Percentiles rank a stretch among this genome's conserved stretches.
Conservation (phyloP, 1,140 invertebrate genomes). For the Nilaparvata lugens region DNA sequence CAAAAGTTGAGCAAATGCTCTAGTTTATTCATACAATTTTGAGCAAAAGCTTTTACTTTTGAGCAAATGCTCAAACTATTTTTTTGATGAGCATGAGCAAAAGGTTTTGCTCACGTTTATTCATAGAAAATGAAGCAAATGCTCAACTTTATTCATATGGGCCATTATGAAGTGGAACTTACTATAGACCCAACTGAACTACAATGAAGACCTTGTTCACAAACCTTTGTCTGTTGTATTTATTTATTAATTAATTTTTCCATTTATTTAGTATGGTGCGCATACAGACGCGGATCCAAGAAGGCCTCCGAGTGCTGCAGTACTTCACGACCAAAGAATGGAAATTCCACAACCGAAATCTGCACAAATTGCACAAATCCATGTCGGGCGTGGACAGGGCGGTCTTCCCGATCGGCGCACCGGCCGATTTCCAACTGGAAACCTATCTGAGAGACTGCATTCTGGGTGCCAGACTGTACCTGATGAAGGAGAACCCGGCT, state of each 20-base stretch:
- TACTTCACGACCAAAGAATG: slow-evolving; percentile 89
- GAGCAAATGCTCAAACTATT: too few relatives aligned
- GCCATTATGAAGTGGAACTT: too few relatives aligned
- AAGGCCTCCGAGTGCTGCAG: slow-evolving; percentile 67
- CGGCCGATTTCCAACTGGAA: slow-evolving; percentile 44
- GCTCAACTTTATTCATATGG: too few relatives aligned
- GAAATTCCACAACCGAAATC: slow-evolving; percentile 65
- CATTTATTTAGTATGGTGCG: slow-evolving; percentile 58
- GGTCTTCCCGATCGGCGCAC: slow-evolving; percentile 53
- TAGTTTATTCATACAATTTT: too few relatives aligned
- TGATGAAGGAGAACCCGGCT: slow-evolving; percentile 49
- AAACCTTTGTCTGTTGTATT: too few relatives aligned
- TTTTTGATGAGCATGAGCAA: too few relatives aligned
- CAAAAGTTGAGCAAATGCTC: too few relatives aligned
- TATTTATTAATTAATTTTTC: slow-evolving; percentile 14
- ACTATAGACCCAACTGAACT: too few relatives aligned
- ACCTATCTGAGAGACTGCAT: slow-evolving; percentile 56
- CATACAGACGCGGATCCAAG: slow-evolving; percentile 59
- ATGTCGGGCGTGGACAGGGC: slow-evolving; percentile 54
- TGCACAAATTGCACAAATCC: slow-evolving; percentile 49
- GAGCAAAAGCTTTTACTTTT: too few relatives aligned
- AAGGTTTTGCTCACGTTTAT: too few relatives aligned
- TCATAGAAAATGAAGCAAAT: too few relatives aligned
- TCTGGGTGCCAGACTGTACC: slow-evolving; percentile 64
- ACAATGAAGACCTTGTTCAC: too few relatives aligned